A percentile compares a stretch with the other conserved stretches of the same genome.
Evolutionary conservation across 2,113 vertebrate genomes (phyloP).

Genomic region (Larimichthys crocea): DNA sequence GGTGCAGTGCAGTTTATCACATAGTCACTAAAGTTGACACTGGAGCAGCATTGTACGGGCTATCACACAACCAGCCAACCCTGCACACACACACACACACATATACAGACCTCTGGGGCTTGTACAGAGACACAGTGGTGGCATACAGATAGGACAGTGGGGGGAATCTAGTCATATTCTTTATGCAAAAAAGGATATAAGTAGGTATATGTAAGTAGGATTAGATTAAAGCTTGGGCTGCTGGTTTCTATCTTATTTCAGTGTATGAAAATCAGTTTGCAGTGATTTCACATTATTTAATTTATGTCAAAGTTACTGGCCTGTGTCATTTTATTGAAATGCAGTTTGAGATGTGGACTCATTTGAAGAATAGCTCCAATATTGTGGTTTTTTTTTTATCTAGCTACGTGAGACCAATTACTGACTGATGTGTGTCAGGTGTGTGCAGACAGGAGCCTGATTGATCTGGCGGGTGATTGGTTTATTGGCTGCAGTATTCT

Average conservation of each 20-base stretch:
- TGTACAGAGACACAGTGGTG: conserved; percentile 25
- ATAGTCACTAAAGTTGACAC: conserved; percentile 59
- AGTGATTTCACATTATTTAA: not conserved
- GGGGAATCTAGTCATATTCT: conserved; percentile 24
- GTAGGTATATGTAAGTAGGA: not conserved
- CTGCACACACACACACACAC: not conserved
- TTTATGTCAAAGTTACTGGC: not conserved
- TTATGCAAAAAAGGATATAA: conserved; percentile 41
- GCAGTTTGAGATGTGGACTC: not conserved
- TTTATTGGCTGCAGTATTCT: conserved; percentile 4
- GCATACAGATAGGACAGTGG: conserved; percentile 25
- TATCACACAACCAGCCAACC: conserved; percentile 50
- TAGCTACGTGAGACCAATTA: not conserved
- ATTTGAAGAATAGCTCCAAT: not conserved
- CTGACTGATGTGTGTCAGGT: conserved; percentile 31
- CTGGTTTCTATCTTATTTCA: conserved; percentile 28
- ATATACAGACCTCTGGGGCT: not conserved
- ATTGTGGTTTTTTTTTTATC: not conserved
- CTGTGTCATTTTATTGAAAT: not conserved
- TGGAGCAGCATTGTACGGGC: conserved; percentile 44
- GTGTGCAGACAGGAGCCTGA: conserved; percentile 10
- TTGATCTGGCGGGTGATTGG: conserved; percentile 28
- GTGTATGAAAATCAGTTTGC: conserved; percentile 7
- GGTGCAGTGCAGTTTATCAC: conserved; percentile 63
- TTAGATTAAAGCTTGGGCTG: not conserved